Evolutionary conservation across 2,888 invertebrate genomes (phyloP).

Genomic region (Steinernema scapterisci): DNA sequence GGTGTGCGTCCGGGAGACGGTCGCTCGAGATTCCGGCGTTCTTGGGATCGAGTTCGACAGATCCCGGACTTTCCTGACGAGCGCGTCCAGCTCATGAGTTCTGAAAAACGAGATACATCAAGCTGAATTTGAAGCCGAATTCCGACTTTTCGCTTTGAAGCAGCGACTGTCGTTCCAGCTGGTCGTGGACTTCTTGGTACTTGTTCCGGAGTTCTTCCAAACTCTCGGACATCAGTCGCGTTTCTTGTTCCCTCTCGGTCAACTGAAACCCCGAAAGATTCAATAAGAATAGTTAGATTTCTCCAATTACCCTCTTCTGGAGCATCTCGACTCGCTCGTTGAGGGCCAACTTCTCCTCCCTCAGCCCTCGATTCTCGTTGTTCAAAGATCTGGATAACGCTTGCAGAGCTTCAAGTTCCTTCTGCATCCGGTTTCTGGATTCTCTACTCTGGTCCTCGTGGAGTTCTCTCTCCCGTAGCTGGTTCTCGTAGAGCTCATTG

Average conservation of each 20-base stretch:
- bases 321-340: constrained; percentile 54
- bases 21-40: neutral
- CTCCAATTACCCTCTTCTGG: constrained; percentile 36
- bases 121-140: neutral
- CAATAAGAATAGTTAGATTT: neutral
- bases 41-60: constrained; percentile 11
- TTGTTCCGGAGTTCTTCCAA: constrained; percentile 41
- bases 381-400: constrained; percentile 54
- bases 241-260: constrained; percentile 32
- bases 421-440: constrained; percentile 51
- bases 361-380: constrained; percentile 57
- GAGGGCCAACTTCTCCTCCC: constrained; percentile 56
- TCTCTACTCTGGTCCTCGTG: constrained; percentile 48
- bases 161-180: constrained; percentile 36
- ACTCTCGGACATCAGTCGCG: constrained; percentile 33
- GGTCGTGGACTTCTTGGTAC: constrained; percentile 37
- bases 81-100: constrained; percentile 10
- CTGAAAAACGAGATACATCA: neutral
- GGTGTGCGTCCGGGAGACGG: neutral
- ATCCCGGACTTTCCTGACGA: neutral
- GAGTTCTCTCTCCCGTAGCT: constrained; percentile 47
- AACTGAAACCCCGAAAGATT: constrained; percentile 14
- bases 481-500: constrained; percentile 4
- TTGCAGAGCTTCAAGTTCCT: constrained; percentile 62
- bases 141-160: constrained; percentile 17